Evolutionary conservation across 2,797 vertebrate species (phyloP).

Genomic region (Atherinosoma microstoma): DNA sequence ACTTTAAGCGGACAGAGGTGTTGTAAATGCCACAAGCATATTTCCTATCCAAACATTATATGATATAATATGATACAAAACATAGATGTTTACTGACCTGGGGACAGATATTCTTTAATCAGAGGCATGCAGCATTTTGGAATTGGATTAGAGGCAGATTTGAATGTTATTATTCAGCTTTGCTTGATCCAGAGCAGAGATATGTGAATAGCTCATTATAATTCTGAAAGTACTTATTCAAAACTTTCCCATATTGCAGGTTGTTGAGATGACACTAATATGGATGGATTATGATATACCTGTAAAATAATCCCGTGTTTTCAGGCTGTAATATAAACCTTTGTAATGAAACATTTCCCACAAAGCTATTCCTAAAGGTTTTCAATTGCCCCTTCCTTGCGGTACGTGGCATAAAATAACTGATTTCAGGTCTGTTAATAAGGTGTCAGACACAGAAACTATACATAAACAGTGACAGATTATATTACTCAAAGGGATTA

Average conservation of each 20-base stretch:
- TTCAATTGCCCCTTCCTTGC: constrained; percentile 66
- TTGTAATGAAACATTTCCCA: constrained; percentile 70
- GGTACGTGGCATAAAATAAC: constrained; percentile 67
- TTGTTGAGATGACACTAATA: constrained; percentile 60
- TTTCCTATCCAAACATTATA: constrained; percentile 35
- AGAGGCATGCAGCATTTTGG: constrained; percentile 36
- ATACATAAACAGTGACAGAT: constrained; percentile 81
- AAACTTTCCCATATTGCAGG: constrained; percentile 39
- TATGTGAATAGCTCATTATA: constrained; percentile 31
- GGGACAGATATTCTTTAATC: constrained; percentile 47
- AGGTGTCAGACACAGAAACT: constrained; percentile 81
- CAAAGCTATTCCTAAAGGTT: constrained; percentile 71
- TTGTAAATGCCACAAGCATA: neutral
- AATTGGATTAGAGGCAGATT: constrained; percentile 55
- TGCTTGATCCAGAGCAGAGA: constrained; percentile 26
- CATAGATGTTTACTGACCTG: constrained; percentile 37
- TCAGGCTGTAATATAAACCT: constrained; percentile 59
- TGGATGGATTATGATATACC: constrained; percentile 46
- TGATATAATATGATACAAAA: constrained; percentile 41
- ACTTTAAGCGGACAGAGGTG: constrained; percentile 16
- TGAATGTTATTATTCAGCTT: constrained; percentile 50
- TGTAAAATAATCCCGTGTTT: constrained; percentile 49
- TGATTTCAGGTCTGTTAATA: constrained; percentile 80
- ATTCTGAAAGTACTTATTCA: constrained; percentile 32
- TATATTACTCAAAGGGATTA: constrained; percentile 79